Base-by-base conservation (phyloP, 2,888 invertebrate genomes). In the Eulithis testata region DNA sequence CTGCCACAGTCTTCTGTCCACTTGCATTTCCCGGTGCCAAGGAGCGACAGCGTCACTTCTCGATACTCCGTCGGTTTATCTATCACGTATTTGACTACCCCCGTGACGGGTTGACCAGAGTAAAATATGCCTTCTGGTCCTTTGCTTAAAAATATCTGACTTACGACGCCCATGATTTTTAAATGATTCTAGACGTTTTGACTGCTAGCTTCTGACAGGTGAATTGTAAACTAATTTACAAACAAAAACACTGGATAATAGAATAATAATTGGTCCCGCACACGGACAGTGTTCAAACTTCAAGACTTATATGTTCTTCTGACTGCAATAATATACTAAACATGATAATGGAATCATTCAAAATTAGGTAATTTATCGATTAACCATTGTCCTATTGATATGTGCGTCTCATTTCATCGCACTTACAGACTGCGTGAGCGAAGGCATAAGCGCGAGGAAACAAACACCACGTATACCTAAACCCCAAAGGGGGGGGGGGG, bases 31-130 rank as follows among this genome's bases (percentile, higher is more conserved):
- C 72, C 72, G 21, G 55, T 68, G 1, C 73, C 73, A 8, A 66
- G 27, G 1, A 72, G 57, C 0, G 71, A 71, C 3, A 73, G 54
- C 0, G 45, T 56, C 11, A 72, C 60, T 4, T 66, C 64, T 14
- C 65, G 50, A 45, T 69, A 72, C 14, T 68, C 67, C 36, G 71
- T 71, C 7, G 69, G 69, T 43, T 72, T 59, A 27, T 68, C 62
- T 1, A 72, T 44, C 1, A 27, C 31, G n/a, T 68, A 71, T 51
- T 65, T 69, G 11, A 71, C 68, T 12, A 59, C 60, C 6, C 72
- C 72, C 9, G 54, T 45, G 27, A 71, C 67, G 27, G 54, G 11
- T 11, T 68, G 49, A 0, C 71, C 72, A 8, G 71, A 49, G 21
- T 66, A 57, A 51, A 63, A 64, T 0, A 69, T 58, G 11, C 71